phyloP scores from a whole-genome alignment of 2,888 invertebrate species.

The Patella caerulea region DNA sequence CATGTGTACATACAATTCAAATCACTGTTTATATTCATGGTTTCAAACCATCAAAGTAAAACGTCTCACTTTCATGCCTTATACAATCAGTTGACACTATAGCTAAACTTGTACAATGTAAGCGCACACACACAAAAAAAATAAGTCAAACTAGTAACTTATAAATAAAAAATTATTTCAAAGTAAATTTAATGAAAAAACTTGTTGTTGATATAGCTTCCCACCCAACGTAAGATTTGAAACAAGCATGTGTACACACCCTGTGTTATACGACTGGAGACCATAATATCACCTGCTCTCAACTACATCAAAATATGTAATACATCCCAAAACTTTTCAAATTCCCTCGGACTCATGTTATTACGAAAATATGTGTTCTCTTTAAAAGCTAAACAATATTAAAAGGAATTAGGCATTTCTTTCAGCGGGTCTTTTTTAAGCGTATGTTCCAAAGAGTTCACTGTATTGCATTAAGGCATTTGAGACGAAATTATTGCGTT shows the following conservation, averaged over 20 bases:
- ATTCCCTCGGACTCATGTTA: neutral
- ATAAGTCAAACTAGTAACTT: too few species aligned
- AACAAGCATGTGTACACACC: neutral
- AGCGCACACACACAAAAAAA: too few species aligned
- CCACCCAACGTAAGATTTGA: neutral
- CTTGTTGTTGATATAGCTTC: neutral
- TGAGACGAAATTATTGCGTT: neutral
- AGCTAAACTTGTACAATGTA: too few species aligned
- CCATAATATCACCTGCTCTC: neutral
- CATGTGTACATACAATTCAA: too few species aligned
- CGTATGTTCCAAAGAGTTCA: neutral
- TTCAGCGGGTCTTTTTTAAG: neutral
- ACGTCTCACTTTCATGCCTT: too few species aligned
- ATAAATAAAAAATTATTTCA: neutral
- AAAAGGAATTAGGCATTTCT: slow-evolving; percentile 8
- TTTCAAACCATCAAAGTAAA: too few species aligned
- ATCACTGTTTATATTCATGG: too few species aligned
- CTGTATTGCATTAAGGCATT: slow-evolving; percentile 7
- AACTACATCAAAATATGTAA: neutral
- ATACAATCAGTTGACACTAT: too few species aligned
- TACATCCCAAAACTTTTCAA: slow-evolving; percentile 8
- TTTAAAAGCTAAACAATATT: slow-evolving; percentile 8
- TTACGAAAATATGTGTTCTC: neutral
- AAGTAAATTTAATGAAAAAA: slow-evolving; percentile 7
- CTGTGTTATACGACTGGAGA: neutral